Percentiles rank a stretch among this genome's conserved stretches.
Evolutionary conservation across 1,140 invertebrate species (phyloP).

Genomic region (Cephus cinctus): DNA sequence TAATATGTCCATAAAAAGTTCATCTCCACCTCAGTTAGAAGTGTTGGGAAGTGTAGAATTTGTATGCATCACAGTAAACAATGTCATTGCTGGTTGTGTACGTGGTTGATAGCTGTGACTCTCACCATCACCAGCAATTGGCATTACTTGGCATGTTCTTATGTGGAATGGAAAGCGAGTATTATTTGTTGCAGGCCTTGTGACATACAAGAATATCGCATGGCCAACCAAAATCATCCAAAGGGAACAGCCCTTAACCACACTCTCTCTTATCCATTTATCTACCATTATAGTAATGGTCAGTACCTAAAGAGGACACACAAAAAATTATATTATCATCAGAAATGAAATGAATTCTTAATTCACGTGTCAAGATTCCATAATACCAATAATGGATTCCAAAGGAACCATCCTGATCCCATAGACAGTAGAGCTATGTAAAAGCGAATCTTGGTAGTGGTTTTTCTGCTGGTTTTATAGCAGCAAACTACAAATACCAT

Average conservation of each 20-base stretch:
- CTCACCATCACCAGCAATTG: slow-evolving; percentile 34
- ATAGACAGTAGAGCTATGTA: slow-evolving; percentile 80
- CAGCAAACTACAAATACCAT: slow-evolving; percentile 78
- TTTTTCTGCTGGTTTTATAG: slow-evolving; percentile 34
- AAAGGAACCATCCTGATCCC: slow-evolving; percentile 63
- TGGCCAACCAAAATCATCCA: slow-evolving; percentile 78
- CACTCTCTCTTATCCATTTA: slow-evolving; percentile 88
- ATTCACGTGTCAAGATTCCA: not conserved
- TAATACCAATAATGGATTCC: slow-evolving; percentile 39
- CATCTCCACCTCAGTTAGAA: too few relatives aligned
- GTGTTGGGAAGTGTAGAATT: slow-evolving; percentile 9
- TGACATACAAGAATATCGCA: slow-evolving; percentile 68
- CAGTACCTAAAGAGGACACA: slow-evolving; percentile 75
- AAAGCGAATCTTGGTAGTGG: slow-evolving; percentile 59
- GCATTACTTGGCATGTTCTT: slow-evolving; percentile 43
- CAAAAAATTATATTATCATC: slow-evolving; percentile 30
- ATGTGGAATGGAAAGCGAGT: slow-evolving; percentile 47
- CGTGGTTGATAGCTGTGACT: slow-evolving; percentile 40
- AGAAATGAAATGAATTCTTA: not conserved
- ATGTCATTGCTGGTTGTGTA: slow-evolving; percentile 17
- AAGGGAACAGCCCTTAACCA: slow-evolving; percentile 77
- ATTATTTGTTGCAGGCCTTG: slow-evolving; percentile 39
- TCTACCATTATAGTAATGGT: slow-evolving; percentile 81
- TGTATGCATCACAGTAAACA: slow-evolving; percentile 26
- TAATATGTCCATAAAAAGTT: not conserved